Base-by-base conservation (phyloP, 2,797 vertebrate genomes). In the Gobio occitaniae region DNA sequence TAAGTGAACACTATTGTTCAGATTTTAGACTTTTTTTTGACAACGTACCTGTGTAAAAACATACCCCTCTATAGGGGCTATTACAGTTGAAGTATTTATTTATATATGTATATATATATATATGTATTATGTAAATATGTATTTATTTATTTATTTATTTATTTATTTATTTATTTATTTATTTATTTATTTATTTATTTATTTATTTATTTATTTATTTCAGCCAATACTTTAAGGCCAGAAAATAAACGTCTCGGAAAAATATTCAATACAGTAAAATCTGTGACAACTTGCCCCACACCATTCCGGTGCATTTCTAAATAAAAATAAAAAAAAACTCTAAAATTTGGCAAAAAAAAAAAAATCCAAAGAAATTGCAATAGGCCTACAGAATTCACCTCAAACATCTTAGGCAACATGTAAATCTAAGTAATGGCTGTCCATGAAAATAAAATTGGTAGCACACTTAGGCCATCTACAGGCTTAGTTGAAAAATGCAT, bases 391-490 rank as follows among this genome's bases (percentile, higher is more conserved):
- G 3, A 56, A 56, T 56, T 0, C 0, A 3, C 21, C 54, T 56
- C 8, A 56, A n/a, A 21, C 54, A 56, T 21, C 1, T 21, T 9
- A 21, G 52, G 54, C 19, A 21, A 56, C 8, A 56, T 56, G 12
- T 13, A 65, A 15, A 63, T 32, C 4, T 63, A 29, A 61, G n/a
- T 16, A 32, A 16, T 65, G 61, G 25, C 15, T 63, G 25, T 15
- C 3, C 21, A 47, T 47, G 6, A 48, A 25, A 48, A 48, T 48
- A 29, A 29, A 15, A 29, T 13, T 79, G 10, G 1, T 9, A 50
- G 77, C 16, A 3, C 77, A 79, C 59, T 78, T 12, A 7, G 12
- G 41, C 41, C 77, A 78, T 25, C 59, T 47, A 29, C 77, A 48
- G 59, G 77, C n/a, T 36, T 63, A 36, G 9, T 17, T 17, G 3